Evolutionary conservation across 2,888 invertebrate genomes (phyloP).

Genomic region (Cosmopolites sordidus): DNA sequence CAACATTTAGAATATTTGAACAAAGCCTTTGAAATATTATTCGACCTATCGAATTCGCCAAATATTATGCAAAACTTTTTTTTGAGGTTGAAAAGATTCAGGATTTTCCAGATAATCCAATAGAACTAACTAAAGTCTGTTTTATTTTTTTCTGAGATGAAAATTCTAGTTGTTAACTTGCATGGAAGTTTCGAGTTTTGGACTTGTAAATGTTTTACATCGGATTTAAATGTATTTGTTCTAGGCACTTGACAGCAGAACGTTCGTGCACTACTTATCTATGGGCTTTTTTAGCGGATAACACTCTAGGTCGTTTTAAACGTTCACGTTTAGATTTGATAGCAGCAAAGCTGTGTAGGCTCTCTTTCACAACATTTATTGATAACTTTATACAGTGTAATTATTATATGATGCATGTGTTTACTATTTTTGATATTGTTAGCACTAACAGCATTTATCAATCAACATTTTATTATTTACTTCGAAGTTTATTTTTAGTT

Average conservation of each 20-base stretch:
- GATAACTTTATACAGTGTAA: conserved; percentile 39
- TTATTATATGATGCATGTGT: conserved; percentile 43
- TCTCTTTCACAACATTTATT: conserved; percentile 28
- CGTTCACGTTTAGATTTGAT: conserved; percentile 37
- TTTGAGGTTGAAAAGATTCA: not conserved
- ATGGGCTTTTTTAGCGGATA: conserved; percentile 42
- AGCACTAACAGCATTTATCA: not conserved
- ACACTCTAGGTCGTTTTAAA: conserved; percentile 30
- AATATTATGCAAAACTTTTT: too few species aligned
- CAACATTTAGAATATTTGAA: too few species aligned
- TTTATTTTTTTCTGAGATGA: not conserved
- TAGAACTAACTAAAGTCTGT: not conserved
- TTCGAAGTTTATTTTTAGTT: not conserved
- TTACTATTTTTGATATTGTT: conserved; percentile 17
- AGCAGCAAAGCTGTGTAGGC: conserved; percentile 45
- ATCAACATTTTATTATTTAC: not conserved
- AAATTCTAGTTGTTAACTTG: conserved; percentile 16
- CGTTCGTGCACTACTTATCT: conserved; percentile 34
- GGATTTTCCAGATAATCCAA: not conserved
- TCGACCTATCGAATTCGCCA: too few species aligned
- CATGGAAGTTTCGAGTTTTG: conserved; percentile 13
- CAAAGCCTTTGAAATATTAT: too few species aligned
- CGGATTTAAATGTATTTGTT: conserved; percentile 4
- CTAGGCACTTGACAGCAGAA: conserved; percentile 4
- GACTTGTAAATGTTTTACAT: conserved; percentile 7